phyloP scores from a whole-genome alignment of 2,797 vertebrate species.

The Eulemur albifrons region DNA sequence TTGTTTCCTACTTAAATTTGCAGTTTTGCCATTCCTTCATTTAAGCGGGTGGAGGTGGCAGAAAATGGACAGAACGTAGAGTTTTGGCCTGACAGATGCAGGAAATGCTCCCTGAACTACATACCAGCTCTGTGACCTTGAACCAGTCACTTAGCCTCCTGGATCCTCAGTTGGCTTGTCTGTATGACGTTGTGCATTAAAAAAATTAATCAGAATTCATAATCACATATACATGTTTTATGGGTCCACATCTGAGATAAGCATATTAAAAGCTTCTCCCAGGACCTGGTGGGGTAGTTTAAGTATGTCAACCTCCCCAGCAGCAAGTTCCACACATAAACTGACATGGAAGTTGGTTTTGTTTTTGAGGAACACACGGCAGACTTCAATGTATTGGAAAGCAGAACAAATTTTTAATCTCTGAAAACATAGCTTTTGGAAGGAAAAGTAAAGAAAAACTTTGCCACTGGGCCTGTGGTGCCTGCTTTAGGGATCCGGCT shows the following conservation, averaged over 20 bases:
- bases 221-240: not conserved
- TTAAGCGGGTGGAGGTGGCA: not conserved
- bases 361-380: not conserved
- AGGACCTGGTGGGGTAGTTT: not conserved
- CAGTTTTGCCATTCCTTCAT: not conserved
- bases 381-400: not conserved
- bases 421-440: not conserved
- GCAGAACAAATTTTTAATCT: not conserved
- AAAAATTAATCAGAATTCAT: not conserved
- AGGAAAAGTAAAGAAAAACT: not conserved
- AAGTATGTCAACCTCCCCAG: not conserved
- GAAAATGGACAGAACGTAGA: not conserved
- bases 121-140: not conserved
- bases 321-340: not conserved
- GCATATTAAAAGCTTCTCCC: not conserved
- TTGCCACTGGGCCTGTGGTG: not conserved
- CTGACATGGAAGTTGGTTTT: not conserved
- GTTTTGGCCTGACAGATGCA: not conserved
- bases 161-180: not conserved
- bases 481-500: not conserved
- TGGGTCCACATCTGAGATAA: not conserved
- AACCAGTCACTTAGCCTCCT: not conserved
- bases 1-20: not conserved
- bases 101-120: not conserved
- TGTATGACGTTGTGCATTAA: not conserved